Evolutionary conservation across 2,888 invertebrate species (phyloP).

Genomic region (Villa cingulata): DNA sequence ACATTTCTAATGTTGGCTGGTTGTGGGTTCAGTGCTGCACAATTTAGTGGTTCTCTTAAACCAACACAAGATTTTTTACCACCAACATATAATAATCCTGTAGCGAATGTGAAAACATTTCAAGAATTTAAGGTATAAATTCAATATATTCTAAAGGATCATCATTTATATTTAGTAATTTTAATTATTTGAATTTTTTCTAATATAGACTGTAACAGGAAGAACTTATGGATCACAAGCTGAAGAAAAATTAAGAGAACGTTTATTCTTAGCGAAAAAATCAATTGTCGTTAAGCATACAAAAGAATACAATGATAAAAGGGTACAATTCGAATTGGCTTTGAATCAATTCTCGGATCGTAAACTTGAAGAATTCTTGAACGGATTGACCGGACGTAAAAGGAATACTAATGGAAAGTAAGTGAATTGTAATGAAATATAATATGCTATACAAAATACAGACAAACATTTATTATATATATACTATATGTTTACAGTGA

Average conservation of each 20-base stretch:
- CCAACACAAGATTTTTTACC: no score
- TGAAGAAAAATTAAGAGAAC: conserved; percentile 24
- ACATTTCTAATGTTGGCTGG: no score
- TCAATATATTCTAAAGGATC: no score
- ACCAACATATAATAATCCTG: no score
- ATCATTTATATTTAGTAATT: no score
- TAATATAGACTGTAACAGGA: conserved; percentile 21
- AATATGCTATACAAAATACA: no score
- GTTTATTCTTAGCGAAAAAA: conserved; percentile 21
- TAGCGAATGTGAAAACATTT: neutral
- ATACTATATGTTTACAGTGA: neutral
- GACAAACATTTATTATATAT: neutral
- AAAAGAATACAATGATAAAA: conserved; percentile 20
- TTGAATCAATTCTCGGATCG: conserved; percentile 29
- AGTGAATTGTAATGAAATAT: no score
- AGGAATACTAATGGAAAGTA: conserved; percentile 27
- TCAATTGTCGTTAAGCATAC: conserved; percentile 22
- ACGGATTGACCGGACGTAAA: conserved; percentile 24
- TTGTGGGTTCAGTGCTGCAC: no score
- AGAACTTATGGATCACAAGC: conserved; percentile 25
- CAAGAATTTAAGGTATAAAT: neutral
- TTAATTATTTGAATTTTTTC: no score
- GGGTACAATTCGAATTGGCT: conserved; percentile 21
- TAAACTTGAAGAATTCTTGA: conserved; percentile 23
- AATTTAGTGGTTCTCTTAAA: no score